A percentile compares a stretch with the other conserved stretches of the same genome.
Evolutionary conservation across 2,888 invertebrate species (phyloP).

Genomic region (Philhelius pedissequus): DNA sequence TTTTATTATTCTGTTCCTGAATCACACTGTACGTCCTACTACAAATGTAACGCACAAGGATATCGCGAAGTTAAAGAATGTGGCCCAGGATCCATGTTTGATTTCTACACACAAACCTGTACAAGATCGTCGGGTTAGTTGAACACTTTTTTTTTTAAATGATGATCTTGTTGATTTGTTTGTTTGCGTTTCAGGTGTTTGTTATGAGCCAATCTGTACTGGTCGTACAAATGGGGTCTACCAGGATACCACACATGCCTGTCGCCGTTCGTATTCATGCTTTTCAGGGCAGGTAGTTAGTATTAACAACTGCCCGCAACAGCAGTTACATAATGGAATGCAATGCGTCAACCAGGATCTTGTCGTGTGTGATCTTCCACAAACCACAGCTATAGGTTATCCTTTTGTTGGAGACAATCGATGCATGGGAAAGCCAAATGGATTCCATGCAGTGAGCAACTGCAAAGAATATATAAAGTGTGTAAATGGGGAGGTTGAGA

Average conservation of each 20-base stretch:
- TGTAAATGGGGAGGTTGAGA: conserved; percentile 71
- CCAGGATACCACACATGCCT: conserved; percentile 82
- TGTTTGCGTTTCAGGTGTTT: conserved; percentile 77
- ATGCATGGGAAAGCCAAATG: conserved; percentile 73
- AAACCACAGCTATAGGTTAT: conserved; percentile 74
- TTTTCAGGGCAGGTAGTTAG: conserved; percentile 80
- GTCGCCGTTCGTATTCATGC: conserved; percentile 80
- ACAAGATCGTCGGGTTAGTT: conserved; percentile 78
- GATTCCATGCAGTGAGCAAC: conserved; percentile 72
- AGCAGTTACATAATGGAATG: conserved; percentile 80
- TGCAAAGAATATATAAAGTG: conserved; percentile 75
- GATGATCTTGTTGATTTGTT: background rate
- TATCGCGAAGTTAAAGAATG: conserved; percentile 79
- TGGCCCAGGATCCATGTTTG: conserved; percentile 81
- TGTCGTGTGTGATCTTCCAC: conserved; percentile 80
- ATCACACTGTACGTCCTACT: conserved; percentile 81
- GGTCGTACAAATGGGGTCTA: conserved; percentile 81
- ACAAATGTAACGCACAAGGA: conserved; percentile 79
- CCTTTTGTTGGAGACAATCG: conserved; percentile 71
- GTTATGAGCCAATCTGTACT: conserved; percentile 82
- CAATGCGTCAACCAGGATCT: conserved; percentile 78
- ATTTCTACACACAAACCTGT: conserved; percentile 80
- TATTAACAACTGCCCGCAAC: conserved; percentile 79
- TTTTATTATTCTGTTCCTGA: conserved; percentile 80
- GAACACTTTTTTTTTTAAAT: too few relatives aligned